Conservation (phyloP, 1,140 invertebrate species). For the Vanessa atalanta region DNA sequence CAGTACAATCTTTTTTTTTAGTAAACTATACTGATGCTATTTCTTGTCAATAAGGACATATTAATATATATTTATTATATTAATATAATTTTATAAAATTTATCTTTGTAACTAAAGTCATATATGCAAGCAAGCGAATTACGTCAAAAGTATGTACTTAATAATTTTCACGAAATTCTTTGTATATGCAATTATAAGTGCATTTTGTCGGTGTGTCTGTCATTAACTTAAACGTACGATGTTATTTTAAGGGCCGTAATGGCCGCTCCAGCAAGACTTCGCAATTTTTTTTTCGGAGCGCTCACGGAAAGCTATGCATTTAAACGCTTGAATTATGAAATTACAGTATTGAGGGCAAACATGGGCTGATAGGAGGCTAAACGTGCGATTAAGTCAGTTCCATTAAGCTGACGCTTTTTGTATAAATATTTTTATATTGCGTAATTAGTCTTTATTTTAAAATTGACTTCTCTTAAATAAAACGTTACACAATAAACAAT, state of each 20-base stretch:
- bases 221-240: constrained; percentile 81
- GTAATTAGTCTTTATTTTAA: constrained; percentile 19
- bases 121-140: background rate
- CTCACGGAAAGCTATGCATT: constrained; percentile 80
- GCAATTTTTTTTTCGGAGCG: constrained; percentile 68
- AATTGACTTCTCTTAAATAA: constrained; percentile 23
- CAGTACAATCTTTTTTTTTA: too few species aligned
- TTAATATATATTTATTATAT: background rate
- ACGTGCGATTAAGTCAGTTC: constrained; percentile 37
- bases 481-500: constrained; percentile 48
- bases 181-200: constrained; percentile 78
- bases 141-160: constrained; percentile 53
- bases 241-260: constrained; percentile 80
- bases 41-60: too few species aligned
- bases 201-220: constrained; percentile 78
- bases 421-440: constrained; percentile 21
- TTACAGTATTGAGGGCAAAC: constrained; percentile 77
- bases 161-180: constrained; percentile 79
- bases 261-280: constrained; percentile 65
- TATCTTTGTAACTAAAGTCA: background rate
- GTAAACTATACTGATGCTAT: too few species aligned
- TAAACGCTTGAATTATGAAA: constrained; percentile 81
- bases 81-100: background rate
- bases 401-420: constrained; percentile 26
- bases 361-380: constrained; percentile 39